Evolutionary conservation across 2,888 invertebrate genomes (phyloP).

Genomic region (Calameuta pallipes): DNA sequence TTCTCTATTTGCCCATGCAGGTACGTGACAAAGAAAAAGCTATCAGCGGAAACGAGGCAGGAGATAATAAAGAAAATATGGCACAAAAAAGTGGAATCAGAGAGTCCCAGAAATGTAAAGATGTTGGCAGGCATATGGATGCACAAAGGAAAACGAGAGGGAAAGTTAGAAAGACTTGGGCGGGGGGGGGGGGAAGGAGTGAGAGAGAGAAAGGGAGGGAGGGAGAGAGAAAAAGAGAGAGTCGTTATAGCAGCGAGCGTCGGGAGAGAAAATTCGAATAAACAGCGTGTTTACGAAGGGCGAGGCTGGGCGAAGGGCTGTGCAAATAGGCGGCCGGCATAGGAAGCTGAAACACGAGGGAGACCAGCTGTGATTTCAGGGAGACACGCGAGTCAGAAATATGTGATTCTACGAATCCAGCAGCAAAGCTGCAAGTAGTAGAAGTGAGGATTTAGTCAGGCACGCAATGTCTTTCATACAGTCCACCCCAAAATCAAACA

Average conservation of each 20-base stretch:
- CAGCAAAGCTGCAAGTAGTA: not conserved
- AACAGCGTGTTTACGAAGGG: constrained; percentile 4
- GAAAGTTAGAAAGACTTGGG: too few species aligned
- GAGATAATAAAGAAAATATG: too few species aligned
- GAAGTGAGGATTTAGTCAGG: not conserved
- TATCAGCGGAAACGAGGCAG: too few species aligned
- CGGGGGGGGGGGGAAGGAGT: too few species aligned
- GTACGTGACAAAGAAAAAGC: too few species aligned
- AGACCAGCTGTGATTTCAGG: constrained; percentile 17
- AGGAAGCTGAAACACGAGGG: constrained; percentile 13
- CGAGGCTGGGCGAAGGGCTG: constrained; percentile 1
- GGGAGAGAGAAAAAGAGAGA: not conserved
- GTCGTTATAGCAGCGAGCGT: not conserved
- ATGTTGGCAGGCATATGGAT: too few species aligned
- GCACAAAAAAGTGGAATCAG: too few species aligned
- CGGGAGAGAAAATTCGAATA: constrained; percentile 2
- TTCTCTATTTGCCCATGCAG: too few species aligned
- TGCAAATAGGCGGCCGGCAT: constrained; percentile 5
- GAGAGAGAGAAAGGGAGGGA: too few species aligned
- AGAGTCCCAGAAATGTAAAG: too few species aligned
- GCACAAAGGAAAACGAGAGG: too few species aligned
- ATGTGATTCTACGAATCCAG: not conserved
- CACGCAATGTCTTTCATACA: not conserved
- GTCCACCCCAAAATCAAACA: constrained; percentile 11
- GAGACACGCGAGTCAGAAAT: constrained; percentile 6